Percentiles rank a stretch among this genome's conserved stretches.
Conservation (phyloP, 2,113 vertebrate species). For the Pomatostomus ruficeps region DNA sequence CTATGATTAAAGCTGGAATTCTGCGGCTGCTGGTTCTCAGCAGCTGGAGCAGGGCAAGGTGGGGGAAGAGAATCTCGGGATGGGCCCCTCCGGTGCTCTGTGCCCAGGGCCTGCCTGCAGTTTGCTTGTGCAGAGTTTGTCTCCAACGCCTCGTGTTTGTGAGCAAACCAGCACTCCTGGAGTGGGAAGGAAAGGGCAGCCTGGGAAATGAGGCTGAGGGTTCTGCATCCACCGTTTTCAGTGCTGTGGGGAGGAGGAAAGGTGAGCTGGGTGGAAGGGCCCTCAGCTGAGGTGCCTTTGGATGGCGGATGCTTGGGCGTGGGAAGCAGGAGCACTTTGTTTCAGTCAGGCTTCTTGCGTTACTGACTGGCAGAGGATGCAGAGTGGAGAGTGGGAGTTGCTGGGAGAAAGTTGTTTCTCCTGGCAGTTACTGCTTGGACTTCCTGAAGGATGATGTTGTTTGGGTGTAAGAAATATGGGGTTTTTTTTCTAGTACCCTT, state of each 20-base stretch:
- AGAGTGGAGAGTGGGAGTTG: background rate
- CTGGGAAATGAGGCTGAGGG: background rate
- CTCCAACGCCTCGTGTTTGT: accelerated
- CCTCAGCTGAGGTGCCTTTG: background rate
- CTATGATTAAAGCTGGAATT: constrained; percentile 4
- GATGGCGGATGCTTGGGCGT: background rate
- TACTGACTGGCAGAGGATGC: background rate
- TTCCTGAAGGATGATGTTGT: background rate
- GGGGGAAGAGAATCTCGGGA: background rate
- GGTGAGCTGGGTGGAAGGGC: background rate
- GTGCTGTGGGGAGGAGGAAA: background rate
- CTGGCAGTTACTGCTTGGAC: background rate
- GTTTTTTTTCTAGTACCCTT: accelerated
- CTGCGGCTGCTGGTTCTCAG: background rate
- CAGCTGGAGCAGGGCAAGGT: background rate
- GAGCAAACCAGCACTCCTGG: background rate
- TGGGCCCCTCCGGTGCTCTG: background rate
- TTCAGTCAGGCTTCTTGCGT: background rate
- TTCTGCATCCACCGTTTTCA: background rate
- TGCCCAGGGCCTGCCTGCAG: background rate
- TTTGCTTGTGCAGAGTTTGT: background rate
- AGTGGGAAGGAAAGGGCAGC: background rate
- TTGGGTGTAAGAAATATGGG: background rate
- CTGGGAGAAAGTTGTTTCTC: background rate
- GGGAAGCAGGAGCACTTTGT: background rate